A percentile compares a stretch with the other conserved stretches of the same genome.
Evolutionary conservation across 2,113 vertebrate species (phyloP).

Genomic region (Smithornis capensis): DNA sequence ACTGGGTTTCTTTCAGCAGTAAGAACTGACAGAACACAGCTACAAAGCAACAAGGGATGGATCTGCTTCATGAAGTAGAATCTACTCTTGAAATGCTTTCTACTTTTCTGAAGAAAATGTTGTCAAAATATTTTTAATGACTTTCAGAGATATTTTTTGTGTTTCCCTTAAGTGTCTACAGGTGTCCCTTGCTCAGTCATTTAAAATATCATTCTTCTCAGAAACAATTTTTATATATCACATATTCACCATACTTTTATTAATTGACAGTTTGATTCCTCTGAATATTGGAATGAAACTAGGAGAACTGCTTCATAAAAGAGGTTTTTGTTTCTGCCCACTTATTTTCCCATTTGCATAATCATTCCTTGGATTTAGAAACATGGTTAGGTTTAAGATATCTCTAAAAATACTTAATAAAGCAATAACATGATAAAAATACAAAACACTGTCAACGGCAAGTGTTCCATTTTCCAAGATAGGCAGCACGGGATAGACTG

Average conservation of each 20-base stretch:
- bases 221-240: conserved; percentile 5
- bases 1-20: conserved; percentile 21
- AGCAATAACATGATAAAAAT: not conserved
- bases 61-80: not conserved
- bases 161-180: conserved; percentile 11
- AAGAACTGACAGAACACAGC: not conserved
- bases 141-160: conserved; percentile 26
- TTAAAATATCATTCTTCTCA: not conserved
- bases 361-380: not conserved
- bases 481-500: not conserved
- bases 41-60: not conserved
- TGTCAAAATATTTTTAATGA: conserved; percentile 44
- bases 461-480: not conserved
- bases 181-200: not conserved
- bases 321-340: not conserved
- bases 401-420: not conserved
- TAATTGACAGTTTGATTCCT: not conserved
- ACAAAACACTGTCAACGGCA: not conserved
- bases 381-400: not conserved
- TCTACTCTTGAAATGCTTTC: not conserved
- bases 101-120: not conserved
- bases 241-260: not conserved
- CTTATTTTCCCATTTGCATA: not conserved
- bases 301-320: not conserved
- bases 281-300: not conserved